These are phyloP conservation scores for Epinotia bilunana DNA, from an alignment of 2,888 invertebrate genomes.

Conservation along the genomic window DNA sequence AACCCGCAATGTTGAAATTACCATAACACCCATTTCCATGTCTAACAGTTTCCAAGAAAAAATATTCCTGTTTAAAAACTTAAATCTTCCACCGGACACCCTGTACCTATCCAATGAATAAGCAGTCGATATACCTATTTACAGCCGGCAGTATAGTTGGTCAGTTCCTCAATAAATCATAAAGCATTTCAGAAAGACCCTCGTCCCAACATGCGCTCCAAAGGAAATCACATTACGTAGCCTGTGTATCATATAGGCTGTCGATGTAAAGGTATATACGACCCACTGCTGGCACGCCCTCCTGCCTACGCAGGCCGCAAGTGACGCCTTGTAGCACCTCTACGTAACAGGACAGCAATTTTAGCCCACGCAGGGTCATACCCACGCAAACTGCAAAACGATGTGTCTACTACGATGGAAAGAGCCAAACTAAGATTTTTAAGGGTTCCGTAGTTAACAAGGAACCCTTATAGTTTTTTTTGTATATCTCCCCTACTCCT, in stretches of 20 bases:
- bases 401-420: background rate
- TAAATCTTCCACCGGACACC: too few relatives aligned
- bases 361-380: constrained; percentile 1
- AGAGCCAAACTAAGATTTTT: background rate
- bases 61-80: too few relatives aligned
- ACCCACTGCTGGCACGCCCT: constrained; percentile 4
- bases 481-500: too few relatives aligned
- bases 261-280: background rate
- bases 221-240: background rate
- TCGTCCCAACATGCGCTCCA: background rate
- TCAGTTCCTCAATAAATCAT: background rate
- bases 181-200: background rate
- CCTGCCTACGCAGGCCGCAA: constrained; percentile 17
- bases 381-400: background rate
- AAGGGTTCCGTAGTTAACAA: too few relatives aligned
- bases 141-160: too few relatives aligned
- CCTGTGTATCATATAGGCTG: background rate
- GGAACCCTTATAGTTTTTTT: too few relatives aligned
- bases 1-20: too few relatives aligned
- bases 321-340: constrained; percentile 21
- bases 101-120: background rate
- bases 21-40: too few relatives aligned
- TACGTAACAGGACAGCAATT: constrained; percentile 2
- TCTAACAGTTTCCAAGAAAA: too few relatives aligned
- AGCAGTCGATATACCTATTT: background rate